A percentile compares a stretch with the other conserved stretches of the same genome.
phyloP scores from a whole-genome alignment of 1,140 invertebrate genomes.

The Hyphantria cunea region DNA sequence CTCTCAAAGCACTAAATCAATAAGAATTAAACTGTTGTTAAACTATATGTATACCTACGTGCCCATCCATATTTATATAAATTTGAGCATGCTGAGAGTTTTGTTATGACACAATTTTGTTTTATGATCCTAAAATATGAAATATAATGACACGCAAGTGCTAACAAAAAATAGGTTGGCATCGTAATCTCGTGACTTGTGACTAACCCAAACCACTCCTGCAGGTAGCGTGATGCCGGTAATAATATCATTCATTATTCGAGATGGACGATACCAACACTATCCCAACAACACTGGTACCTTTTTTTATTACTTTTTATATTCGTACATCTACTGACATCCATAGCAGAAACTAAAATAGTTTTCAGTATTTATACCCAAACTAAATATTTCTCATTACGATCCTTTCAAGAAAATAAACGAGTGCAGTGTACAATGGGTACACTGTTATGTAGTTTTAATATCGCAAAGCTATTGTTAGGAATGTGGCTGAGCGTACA shows the following conservation, averaged over 20 bases:
- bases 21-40: too few relatives aligned
- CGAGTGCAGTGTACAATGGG: conserved; percentile 10
- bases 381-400: conserved; percentile 3
- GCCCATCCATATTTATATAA: neutral
- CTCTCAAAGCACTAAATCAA: too few relatives aligned
- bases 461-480: conserved; percentile 65
- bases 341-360: too few relatives aligned
- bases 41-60: too few relatives aligned
- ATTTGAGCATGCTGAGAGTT: neutral
- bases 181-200: conserved; percentile 11
- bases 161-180: conserved; percentile 18
- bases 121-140: neutral
- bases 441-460: conserved; percentile 33
- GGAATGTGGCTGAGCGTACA: conserved; percentile 46
- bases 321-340: too few relatives aligned
- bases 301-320: neutral
- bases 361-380: neutral
- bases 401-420: conserved; percentile 3
- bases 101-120: neutral
- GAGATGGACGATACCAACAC: conserved; percentile 9
- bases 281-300: conserved; percentile 7
- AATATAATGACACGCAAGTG: conserved; percentile 11
- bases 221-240: conserved; percentile 34
- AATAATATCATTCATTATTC: conserved; percentile 29
- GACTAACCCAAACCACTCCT: conserved; percentile 35